Percentiles rank a stretch among this genome's conserved stretches.
phyloP scores from a whole-genome alignment of 2,888 invertebrate genomes.

The Hedychridium roseum region DNA sequence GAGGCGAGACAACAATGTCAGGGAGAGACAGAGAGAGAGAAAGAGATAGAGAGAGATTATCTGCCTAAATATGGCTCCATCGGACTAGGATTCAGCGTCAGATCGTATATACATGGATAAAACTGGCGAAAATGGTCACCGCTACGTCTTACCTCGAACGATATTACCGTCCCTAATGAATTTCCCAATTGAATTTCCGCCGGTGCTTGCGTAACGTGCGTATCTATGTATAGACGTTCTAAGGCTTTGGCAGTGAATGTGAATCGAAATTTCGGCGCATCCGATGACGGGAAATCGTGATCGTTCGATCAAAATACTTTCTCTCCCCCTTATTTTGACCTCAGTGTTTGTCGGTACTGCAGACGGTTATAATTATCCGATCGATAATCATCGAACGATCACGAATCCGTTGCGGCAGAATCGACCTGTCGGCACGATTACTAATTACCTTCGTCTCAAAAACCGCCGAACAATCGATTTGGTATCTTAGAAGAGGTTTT shows the following conservation, averaged over 20 bases:
- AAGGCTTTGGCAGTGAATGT: slow-evolving; percentile 64
- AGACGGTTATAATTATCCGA: too few species aligned
- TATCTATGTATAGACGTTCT: slow-evolving; percentile 62
- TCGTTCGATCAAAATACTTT: too few species aligned
- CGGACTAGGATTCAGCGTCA: slow-evolving; percentile 61
- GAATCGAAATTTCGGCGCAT: slow-evolving; percentile 51
- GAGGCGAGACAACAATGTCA: too few species aligned
- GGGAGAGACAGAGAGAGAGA: too few species aligned
- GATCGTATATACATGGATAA: slow-evolving; percentile 58
- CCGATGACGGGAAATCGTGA: slow-evolving; percentile 21
- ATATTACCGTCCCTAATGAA: too few species aligned
- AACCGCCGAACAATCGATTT: slow-evolving; percentile 21
- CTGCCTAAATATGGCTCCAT: slow-evolving; percentile 49
- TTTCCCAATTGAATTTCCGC: neutral
- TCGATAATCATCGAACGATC: slow-evolving; percentile 15
- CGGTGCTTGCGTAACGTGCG: slow-evolving; percentile 20
- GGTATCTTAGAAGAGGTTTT: slow-evolving; percentile 24
- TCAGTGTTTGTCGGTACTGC: too few species aligned
- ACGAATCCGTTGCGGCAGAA: slow-evolving; percentile 24
- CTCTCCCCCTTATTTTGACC: too few species aligned
- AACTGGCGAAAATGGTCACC: too few species aligned
- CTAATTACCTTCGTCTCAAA: slow-evolving; percentile 19
- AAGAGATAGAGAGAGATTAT: too few species aligned
- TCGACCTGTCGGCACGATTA: slow-evolving; percentile 17
- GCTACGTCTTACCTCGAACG: too few species aligned